Conservation (phyloP, 2,797 vertebrate species). For the Labeo calbasu region DNA sequence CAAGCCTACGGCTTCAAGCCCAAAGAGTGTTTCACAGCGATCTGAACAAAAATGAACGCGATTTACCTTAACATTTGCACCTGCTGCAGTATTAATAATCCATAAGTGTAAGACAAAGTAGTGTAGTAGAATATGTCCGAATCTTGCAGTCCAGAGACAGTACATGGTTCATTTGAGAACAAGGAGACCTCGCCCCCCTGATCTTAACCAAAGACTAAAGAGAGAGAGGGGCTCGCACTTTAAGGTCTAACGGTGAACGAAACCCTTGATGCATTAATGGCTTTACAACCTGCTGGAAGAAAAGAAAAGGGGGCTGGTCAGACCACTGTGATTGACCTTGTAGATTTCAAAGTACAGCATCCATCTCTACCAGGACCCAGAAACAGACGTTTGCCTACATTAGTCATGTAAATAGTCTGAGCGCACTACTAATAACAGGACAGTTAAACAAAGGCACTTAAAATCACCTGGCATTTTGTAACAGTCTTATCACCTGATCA, state of each 20-base stretch:
- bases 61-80: slow-evolving; percentile 62
- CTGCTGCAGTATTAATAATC: slow-evolving; percentile 51
- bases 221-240: slow-evolving; percentile 52
- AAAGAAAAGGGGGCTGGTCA: slow-evolving; percentile 57
- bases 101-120: slow-evolving; percentile 53
- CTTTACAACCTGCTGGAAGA: slow-evolving; percentile 63
- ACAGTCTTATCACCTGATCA: neutral
- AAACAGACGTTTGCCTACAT: slow-evolving; percentile 22
- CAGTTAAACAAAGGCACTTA: neutral
- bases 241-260: slow-evolving; percentile 58
- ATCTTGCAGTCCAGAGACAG: slow-evolving; percentile 58
- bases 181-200: slow-evolving; percentile 56
- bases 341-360: slow-evolving; percentile 40
- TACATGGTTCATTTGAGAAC: slow-evolving; percentile 65
- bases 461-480: slow-evolving; percentile 22
- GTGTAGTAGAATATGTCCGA: slow-evolving; percentile 50
- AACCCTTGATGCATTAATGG: slow-evolving; percentile 59
- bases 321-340: slow-evolving; percentile 52
- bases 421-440: slow-evolving; percentile 33
- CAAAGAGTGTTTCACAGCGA: slow-evolving; percentile 11
- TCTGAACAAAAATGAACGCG: slow-evolving; percentile 21
- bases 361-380: slow-evolving; percentile 9
- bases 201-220: slow-evolving; percentile 57
- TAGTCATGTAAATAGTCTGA: slow-evolving; percentile 11
- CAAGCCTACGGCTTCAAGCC: slow-evolving; percentile 8